A percentile compares a stretch with the other conserved stretches of the same genome.
Evolutionary conservation across 2,888 invertebrate genomes (phyloP).

Genomic region (Drosophila fungiperda): DNA sequence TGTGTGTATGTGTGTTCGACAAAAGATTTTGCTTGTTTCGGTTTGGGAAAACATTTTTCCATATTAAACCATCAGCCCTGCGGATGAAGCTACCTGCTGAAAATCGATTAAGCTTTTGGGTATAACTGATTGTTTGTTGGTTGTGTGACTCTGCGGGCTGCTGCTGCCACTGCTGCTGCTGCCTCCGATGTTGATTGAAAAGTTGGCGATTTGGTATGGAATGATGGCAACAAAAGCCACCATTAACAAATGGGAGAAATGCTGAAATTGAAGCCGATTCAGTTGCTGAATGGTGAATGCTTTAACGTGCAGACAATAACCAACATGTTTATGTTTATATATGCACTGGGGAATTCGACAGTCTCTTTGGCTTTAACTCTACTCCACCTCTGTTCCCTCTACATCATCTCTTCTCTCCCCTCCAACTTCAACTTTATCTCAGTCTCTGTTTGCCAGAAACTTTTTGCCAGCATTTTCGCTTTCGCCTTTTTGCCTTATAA

Average conservation of each 20-base stretch:
- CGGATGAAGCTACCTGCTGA: slow-evolving; percentile 60
- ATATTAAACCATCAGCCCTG: slow-evolving; percentile 58
- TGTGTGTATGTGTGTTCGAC: slow-evolving; percentile 51
- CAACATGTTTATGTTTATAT: slow-evolving; percentile 65
- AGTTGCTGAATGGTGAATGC: slow-evolving; percentile 19
- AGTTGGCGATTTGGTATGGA: slow-evolving; percentile 37
- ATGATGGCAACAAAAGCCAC: slow-evolving; percentile 7
- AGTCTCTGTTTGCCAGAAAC: slow-evolving; percentile 20
- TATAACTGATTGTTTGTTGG: slow-evolving; percentile 67
- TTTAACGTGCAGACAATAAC: slow-evolving; percentile 59
- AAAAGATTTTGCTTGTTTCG: slow-evolving; percentile 67
- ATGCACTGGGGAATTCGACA: slow-evolving; percentile 47
- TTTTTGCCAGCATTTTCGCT: slow-evolving; percentile 40
- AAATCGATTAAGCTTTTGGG: slow-evolving; percentile 71
- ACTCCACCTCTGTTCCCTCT: background rate
- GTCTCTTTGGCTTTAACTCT: slow-evolving; percentile 15
- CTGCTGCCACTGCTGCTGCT: slow-evolving; percentile 3
- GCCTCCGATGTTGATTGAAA: slow-evolving; percentile 61
- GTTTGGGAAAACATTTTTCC: slow-evolving; percentile 64
- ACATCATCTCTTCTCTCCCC: background rate
- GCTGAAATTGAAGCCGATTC: slow-evolving; percentile 23
- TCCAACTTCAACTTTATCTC: background rate
- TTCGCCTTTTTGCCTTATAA: slow-evolving; percentile 32
- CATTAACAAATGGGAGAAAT: slow-evolving; percentile 10
- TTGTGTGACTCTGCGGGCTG: slow-evolving; percentile 38